Percentiles rank a stretch among this genome's conserved stretches.
These are phyloP conservation scores for Oryctolagus cuniculus DNA, from an alignment of 2,113 vertebrate genomes.

Conservation along the genomic window DNA sequence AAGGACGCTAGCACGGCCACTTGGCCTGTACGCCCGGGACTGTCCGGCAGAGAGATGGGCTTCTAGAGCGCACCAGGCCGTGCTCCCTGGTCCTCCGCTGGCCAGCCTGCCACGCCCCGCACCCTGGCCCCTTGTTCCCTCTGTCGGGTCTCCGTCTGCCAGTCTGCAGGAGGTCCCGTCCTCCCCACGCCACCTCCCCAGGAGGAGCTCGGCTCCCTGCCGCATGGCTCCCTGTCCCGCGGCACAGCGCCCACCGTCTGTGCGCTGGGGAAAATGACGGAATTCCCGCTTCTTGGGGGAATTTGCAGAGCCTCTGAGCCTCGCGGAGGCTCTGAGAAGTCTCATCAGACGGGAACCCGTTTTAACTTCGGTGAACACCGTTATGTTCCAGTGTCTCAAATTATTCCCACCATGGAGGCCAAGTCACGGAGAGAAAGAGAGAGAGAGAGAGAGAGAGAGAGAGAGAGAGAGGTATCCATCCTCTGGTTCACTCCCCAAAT, in stretches of 20 bases:
- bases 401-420: not conserved
- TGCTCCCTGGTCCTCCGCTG: too few species aligned
- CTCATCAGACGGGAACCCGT: not conserved
- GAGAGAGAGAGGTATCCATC: too few species aligned
- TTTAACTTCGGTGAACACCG: not conserved
- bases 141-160: not conserved
- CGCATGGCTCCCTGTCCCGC: accelerated
- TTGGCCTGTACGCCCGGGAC: accelerated
- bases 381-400: not conserved
- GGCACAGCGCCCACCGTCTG: accelerated
- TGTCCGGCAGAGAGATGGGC: not conserved
- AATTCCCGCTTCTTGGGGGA: accelerated
- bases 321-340: not conserved
- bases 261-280: accelerated
- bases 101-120: accelerated
- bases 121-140: accelerated
- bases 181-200: accelerated
- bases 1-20: accelerated
- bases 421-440: too few species aligned
- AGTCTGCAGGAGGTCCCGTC: not conserved
- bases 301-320: not conserved
- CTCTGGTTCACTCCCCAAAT: too few species aligned
- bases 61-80: not conserved
- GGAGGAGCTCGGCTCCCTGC: not conserved
- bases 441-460: too few species aligned